Evolutionary conservation across 2,797 vertebrate species (phyloP).

Genomic region (Botia almorhae): DNA sequence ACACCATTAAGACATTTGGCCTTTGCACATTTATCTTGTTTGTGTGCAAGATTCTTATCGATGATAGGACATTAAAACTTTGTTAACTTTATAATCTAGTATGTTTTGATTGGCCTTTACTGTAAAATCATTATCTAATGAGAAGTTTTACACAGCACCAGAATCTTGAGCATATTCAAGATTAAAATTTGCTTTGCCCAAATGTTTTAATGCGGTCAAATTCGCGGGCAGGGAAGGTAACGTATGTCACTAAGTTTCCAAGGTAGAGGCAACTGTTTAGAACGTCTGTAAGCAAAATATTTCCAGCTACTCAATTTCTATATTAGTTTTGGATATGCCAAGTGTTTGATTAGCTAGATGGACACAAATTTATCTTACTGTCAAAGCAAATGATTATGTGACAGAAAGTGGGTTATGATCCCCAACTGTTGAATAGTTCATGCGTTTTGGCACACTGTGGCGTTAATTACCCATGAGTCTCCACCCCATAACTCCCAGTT

Average conservation of each 20-base stretch:
- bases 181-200: conserved; percentile 12
- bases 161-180: conserved; percentile 7
- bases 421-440: conserved; percentile 59
- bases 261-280: neutral
- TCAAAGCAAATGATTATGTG: neutral
- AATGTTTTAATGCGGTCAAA: conserved; percentile 31
- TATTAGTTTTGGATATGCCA: neutral
- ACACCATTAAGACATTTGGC: conserved; percentile 38
- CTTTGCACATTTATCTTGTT: neutral
- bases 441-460: conserved; percentile 70
- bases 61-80: neutral
- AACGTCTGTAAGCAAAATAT: neutral
- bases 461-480: conserved; percentile 83
- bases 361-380: conserved; percentile 2
- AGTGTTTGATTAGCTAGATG: conserved; percentile 23
- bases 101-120: neutral
- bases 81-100: neutral
- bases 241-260: neutral
- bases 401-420: conserved; percentile 32
- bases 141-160: conserved; percentile 1
- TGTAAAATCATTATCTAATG: conserved; percentile 1
- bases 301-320: neutral
- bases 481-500: conserved; percentile 84
- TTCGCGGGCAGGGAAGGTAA: conserved; percentile 12
- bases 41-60: neutral